Conservation (phyloP, 2,888 invertebrate species). For the Laothoe populi region DNA sequence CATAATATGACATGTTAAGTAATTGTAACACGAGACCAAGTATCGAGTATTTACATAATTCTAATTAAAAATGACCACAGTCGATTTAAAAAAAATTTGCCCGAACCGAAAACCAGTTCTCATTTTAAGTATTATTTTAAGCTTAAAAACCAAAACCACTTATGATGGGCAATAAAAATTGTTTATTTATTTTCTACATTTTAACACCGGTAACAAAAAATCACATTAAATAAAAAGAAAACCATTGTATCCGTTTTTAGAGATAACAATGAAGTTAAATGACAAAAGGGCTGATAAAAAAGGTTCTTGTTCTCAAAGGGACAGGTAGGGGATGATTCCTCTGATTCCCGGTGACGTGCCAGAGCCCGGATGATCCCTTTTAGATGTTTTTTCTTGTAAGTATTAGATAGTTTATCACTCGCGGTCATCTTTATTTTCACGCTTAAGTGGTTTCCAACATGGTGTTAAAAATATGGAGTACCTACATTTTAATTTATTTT, state of each 20-base stretch:
- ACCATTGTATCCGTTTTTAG: slow-evolving; percentile 37
- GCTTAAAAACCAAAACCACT: not conserved
- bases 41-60: not conserved
- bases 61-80: too few relatives aligned
- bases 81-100: not conserved
- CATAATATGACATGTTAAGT: too few relatives aligned
- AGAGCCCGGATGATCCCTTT: slow-evolving; percentile 58
- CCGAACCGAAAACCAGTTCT: not conserved
- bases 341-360: slow-evolving; percentile 59
- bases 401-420: slow-evolving; percentile 26
- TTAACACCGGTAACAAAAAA: not conserved
- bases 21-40: not conserved
- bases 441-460: slow-evolving; percentile 3
- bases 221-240: slow-evolving; percentile 25
- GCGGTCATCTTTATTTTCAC: slow-evolving; percentile 15
- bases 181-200: slow-evolving; percentile 6
- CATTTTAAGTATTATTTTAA: slow-evolving; percentile 1
- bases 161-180: not conserved
- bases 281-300: slow-evolving; percentile 61
- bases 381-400: slow-evolving; percentile 43
- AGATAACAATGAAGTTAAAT: slow-evolving; percentile 56
- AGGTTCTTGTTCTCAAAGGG: slow-evolving; percentile 64
- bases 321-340: slow-evolving; percentile 56
- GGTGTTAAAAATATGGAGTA: not conserved
- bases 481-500: too few relatives aligned